Evolutionary conservation across 2,888 invertebrate species (phyloP).

Genomic region (Taenaris catops): DNA sequence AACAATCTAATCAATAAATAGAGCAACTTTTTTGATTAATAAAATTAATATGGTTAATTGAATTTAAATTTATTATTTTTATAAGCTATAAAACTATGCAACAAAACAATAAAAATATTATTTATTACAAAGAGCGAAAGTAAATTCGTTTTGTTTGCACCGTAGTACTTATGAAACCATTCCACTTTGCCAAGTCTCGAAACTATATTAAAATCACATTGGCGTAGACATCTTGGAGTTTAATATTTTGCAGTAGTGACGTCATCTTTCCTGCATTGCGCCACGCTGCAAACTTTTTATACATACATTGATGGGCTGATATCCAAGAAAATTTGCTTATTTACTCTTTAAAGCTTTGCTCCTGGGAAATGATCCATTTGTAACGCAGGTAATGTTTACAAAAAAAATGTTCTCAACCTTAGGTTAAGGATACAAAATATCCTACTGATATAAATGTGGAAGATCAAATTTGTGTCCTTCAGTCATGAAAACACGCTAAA

Average conservation of each 20-base stretch:
- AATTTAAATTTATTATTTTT: too few species aligned
- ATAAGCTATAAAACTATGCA: too few species aligned
- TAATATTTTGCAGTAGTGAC: constrained; percentile 26
- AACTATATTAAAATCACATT: constrained; percentile 23
- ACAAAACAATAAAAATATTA: too few species aligned
- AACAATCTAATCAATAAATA: too few species aligned
- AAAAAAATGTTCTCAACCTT: too few species aligned
- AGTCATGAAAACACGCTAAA: too few species aligned
- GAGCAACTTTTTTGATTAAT: too few species aligned
- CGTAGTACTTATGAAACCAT: constrained; percentile 19
- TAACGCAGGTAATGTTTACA: too few species aligned
- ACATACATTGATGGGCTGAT: constrained; percentile 29
- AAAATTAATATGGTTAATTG: too few species aligned
- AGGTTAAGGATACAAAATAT: too few species aligned
- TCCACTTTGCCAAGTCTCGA: constrained; percentile 25
- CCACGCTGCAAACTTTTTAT: constrained; percentile 29
- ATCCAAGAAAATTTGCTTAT: constrained; percentile 31
- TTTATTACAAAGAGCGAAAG: constrained; percentile 16
- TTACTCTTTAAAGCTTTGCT: constrained; percentile 25
- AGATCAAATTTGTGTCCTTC: too few species aligned
- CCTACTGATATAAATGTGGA: too few species aligned
- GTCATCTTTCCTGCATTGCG: constrained; percentile 29
- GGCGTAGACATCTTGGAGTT: constrained; percentile 22
- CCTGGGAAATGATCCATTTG: constrained; percentile 24
- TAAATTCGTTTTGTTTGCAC: constrained; percentile 18